Percentiles rank a stretch among this genome's conserved stretches.
Evolutionary conservation across 2,113 vertebrate species (phyloP).

Genomic region (Melozone crissalis): DNA sequence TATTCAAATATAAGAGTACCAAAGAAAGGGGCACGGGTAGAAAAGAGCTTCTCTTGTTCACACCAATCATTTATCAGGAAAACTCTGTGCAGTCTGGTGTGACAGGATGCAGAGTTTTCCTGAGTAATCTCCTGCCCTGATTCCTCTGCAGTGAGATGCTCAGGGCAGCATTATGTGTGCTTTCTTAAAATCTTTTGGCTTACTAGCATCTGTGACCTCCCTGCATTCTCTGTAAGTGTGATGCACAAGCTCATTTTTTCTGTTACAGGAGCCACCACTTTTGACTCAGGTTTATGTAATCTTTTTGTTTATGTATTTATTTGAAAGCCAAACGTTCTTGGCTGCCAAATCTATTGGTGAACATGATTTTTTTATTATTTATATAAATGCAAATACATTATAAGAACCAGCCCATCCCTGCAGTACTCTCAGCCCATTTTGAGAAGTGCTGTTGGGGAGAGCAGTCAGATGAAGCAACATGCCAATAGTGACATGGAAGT

Average conservation of each 20-base stretch:
- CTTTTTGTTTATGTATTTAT: background rate
- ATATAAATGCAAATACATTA: background rate
- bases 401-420: background rate
- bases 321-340: background rate
- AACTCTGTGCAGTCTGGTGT: background rate
- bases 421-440: background rate
- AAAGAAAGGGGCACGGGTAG: rapidly evolving
- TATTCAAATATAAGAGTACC: background rate
- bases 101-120: background rate
- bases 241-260: background rate
- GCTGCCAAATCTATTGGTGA: background rate
- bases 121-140: background rate
- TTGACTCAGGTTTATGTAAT: background rate
- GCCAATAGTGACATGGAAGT: background rate
- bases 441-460: background rate
- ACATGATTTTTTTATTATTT: background rate
- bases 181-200: background rate
- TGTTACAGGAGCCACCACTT: background rate
- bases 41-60: background rate
- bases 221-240: background rate
- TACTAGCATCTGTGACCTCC: background rate
- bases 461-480: background rate
- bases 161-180: background rate
- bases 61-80: background rate
- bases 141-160: background rate